A percentile compares a stretch with the other conserved stretches of the same genome.
Evolutionary conservation across 2,113 vertebrate species (phyloP).

Genomic region (Rhabdornis inornatus): DNA sequence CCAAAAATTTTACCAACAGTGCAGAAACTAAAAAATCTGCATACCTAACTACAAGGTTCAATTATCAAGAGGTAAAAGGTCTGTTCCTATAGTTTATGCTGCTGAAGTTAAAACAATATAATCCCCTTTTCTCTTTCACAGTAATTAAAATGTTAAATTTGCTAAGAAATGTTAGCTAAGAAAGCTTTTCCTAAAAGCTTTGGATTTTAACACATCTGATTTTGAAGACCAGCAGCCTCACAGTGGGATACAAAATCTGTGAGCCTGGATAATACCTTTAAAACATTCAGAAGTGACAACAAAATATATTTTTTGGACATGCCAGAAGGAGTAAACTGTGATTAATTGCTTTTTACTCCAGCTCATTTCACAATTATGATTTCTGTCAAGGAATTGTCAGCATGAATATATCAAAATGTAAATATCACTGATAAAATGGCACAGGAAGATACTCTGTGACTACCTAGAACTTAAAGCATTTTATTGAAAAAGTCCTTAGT

Average conservation of each 20-base stretch:
- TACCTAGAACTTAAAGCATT: constrained; percentile 61
- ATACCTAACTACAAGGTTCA: background rate
- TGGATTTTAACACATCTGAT: background rate
- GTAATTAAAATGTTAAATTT: constrained; percentile 48
- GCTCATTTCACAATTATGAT: constrained; percentile 61
- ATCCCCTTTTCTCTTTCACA: background rate
- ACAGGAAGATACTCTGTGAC: constrained; percentile 44
- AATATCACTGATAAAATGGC: constrained; percentile 67
- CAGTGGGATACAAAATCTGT: constrained; percentile 35
- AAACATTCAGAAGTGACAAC: constrained; percentile 38
- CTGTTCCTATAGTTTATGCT: background rate
- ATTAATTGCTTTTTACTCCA: constrained; percentile 50
- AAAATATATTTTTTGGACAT: constrained; percentile 23
- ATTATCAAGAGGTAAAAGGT: background rate
- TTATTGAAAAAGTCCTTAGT: constrained; percentile 71
- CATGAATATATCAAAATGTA: constrained; percentile 64
- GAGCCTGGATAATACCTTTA: constrained; percentile 50
- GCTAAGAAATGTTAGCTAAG: background rate
- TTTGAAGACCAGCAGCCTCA: constrained; percentile 43
- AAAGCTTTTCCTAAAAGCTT: constrained; percentile 31
- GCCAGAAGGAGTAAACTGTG: constrained; percentile 46
- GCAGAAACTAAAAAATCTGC: background rate
- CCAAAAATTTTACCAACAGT: background rate
- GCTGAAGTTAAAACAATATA: constrained; percentile 1
- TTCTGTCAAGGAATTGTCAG: constrained; percentile 54